A percentile compares a stretch with the other conserved stretches of the same genome.
Conservation (phyloP, 2,888 invertebrate genomes). For the Liopterus haemorrhoidalis region DNA sequence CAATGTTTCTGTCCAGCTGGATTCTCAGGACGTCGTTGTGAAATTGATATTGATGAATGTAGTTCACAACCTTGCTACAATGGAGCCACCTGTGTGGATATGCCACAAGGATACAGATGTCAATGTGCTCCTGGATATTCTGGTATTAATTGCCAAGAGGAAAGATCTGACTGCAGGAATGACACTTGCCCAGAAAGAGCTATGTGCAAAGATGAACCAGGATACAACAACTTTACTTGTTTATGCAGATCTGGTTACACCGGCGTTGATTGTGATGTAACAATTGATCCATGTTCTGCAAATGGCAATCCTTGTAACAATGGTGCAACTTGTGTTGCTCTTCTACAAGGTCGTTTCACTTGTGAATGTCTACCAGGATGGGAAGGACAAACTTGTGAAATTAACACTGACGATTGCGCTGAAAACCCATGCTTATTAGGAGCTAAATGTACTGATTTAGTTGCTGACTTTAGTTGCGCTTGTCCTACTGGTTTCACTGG, state of each 20-base stretch:
- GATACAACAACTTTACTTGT: conserved; percentile 83
- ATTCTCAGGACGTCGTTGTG: conserved; percentile 87
- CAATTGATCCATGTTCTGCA: conserved; percentile 86
- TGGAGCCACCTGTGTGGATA: conserved; percentile 84
- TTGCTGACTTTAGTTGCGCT: conserved; percentile 88
- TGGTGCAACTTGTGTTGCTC: conserved; percentile 80
- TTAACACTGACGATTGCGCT: conserved; percentile 88
- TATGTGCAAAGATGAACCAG: conserved; percentile 94
- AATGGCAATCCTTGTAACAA: conserved; percentile 88
- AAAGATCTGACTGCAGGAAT: conserved; percentile 79
- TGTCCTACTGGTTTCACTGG: conserved; percentile 95
- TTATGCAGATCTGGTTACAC: conserved; percentile 92
- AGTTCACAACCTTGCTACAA: conserved; percentile 91
- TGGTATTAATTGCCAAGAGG: conserved; percentile 93
- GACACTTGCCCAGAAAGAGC: conserved; percentile 92
- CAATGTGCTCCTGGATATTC: conserved; percentile 81
- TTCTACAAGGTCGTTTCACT: conserved; percentile 86
- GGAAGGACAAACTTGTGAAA: conserved; percentile 93
- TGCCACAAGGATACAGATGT: conserved; percentile 88
- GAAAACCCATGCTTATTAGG: conserved; percentile 87
- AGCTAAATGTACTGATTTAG: conserved; percentile 87
- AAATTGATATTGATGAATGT: conserved; percentile 93
- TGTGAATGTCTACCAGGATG: conserved; percentile 96
- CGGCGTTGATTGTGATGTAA: conserved; percentile 84
- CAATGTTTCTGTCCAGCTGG: conserved; percentile 93